phyloP scores from a whole-genome alignment of 2,888 invertebrate species.

The Spilosoma lubricipeda region DNA sequence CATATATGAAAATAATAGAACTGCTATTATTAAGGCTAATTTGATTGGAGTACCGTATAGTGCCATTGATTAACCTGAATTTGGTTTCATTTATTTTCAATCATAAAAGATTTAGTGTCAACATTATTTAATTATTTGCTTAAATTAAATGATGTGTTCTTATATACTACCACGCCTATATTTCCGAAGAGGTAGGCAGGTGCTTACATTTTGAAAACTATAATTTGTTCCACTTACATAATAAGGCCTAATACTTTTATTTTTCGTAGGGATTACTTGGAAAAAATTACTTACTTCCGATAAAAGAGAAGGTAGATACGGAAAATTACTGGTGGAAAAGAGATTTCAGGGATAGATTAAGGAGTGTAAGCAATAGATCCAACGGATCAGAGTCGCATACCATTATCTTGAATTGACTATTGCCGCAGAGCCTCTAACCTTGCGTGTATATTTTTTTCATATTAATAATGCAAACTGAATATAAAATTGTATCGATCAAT shows the following conservation, averaged over 20 bases:
- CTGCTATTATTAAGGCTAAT: neutral
- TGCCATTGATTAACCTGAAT: neutral
- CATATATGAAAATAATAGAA: neutral
- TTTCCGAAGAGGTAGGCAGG: neutral
- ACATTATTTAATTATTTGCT: neutral
- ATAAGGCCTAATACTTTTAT: too few species aligned
- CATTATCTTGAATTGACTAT: neutral
- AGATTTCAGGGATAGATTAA: too few species aligned
- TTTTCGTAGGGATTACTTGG: too few species aligned
- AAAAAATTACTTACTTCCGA: too few species aligned
- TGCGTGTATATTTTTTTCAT: neutral
- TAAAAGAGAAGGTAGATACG: too few species aligned
- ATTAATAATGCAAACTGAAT: neutral
- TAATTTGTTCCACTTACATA: too few species aligned
- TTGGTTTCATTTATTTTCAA: neutral
- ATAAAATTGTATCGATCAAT: conserved; percentile 23
- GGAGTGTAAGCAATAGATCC: too few species aligned
- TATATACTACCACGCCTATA: neutral
- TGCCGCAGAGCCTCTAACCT: neutral
- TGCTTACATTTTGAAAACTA: too few species aligned
- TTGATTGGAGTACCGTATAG: neutral
- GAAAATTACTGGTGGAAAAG: too few species aligned
- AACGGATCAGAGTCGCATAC: neutral
- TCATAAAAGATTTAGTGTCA: neutral
- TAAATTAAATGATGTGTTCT: neutral